Evolutionary conservation across 2,113 vertebrate genomes (phyloP), one percentile per base, ranked within the genome.

Genomic region (Miniopterus natalensis): DNA sequence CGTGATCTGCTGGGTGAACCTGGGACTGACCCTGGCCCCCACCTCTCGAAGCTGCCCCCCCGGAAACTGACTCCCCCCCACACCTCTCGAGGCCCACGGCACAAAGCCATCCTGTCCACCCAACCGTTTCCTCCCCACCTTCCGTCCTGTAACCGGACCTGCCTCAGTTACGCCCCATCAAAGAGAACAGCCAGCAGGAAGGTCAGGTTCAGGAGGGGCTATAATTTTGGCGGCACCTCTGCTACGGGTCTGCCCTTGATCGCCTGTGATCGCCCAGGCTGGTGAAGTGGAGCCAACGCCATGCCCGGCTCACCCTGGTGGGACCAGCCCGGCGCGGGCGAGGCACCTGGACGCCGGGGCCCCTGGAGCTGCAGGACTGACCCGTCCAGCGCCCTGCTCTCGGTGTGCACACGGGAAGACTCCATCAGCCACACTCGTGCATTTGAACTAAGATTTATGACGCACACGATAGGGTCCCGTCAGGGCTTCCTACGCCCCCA

Each of bases 41-140:
- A 36, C 36, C 36, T 36, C 36, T 36, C 80, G 96, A 98, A 98
- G 97, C 98, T 96, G 95, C 83, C 98, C 98, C 97, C 97, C 47
- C 47, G 47, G 10, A 49, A 49, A 10, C 47, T 36, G 36, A 36
- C 36, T 36, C 36, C 36, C 36, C 36, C 2, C 2, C 36, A 36
- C 36, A 97, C 96, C 98, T 98, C 98, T 95, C 96, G 98, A 97
- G 94, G 98, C 96, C 92, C 27, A 97, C 96, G 96, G 92, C 97
- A 98, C 98, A 99, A 98, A 99, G 98, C 99, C 98, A 98, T 97
- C 98, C 98, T 98, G 98, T 98, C 99, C 97, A 97, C 98, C 98
- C 98, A 98, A 98, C 98, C 98, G 98, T 97, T 99, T 98, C 97
- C 98, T 98, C 99, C 99, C 99, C 98, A 97, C 98, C 97, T 97